Evolutionary conservation across 2,113 vertebrate species (phyloP), one percentile per base, ranked within the genome.

Genomic region (Dasyornis broadbenti): DNA sequence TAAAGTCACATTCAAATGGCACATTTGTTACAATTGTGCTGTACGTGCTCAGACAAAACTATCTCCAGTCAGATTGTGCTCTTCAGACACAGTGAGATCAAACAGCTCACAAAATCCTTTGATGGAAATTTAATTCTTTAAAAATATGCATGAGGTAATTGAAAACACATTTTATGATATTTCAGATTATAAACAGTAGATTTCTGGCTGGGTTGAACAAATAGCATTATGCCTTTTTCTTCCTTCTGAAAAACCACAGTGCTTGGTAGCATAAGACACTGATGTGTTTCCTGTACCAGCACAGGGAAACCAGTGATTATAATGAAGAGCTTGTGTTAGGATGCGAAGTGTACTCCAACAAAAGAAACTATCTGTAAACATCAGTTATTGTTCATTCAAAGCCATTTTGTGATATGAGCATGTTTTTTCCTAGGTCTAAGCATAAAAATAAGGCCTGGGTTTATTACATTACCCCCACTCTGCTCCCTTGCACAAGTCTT

Each of bases 131-230:
- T 94, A 97, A 97, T 97, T 97, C 91, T 92, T 97, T 88, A 97
- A 97, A 98, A 97, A 97, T 96, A 97, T 89, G 85, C 94, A 97
- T 31, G 1, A 86, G 83, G 95, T 97, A 98, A 98, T 96, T 97
- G 96, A 96, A 96, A 98, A 96, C 97, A 97, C 78, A 94, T 96
- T 95, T 94, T 94, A 93, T 90, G 84, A 97, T 96, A 91, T 72
- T 85, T 96, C 84, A 65, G 88, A 93, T 96, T 97, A 94, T 89
- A 95, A 95, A 91, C 81, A 96, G 87, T 96, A 95, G 33, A 45
- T 94, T 82, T 92, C 91, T 93, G 93, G 91, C 95, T 95, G 77
- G 91, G 70, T 72, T 88, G 88, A 97, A 96, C 85, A 96, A 96
- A 97, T 85, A 95, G 27, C 84, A 93, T 90, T 92, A 96, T 94